Evolutionary conservation across 2,888 invertebrate species (phyloP), one percentile per base, ranked within the genome.

Genomic region (Dysmachus trigonus): DNA sequence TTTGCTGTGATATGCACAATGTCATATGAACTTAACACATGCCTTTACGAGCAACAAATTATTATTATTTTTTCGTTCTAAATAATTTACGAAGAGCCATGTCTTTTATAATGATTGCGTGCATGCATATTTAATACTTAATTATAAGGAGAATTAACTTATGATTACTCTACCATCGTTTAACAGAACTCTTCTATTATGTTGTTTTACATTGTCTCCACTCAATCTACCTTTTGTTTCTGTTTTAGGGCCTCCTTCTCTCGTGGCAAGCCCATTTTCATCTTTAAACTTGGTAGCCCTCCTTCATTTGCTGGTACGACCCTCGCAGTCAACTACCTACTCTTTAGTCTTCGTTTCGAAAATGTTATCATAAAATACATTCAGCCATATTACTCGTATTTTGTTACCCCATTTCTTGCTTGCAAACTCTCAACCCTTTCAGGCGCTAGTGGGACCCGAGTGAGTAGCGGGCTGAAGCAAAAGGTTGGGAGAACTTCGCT

Each of bases 131-230:
- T 88, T 88, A 86, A 88, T 87, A 87, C 86, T 86, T 88, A 88
- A 88, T 88, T 88, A 88, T 88, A 86, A 87, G 86, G 86, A 82
- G 87, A 88, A 87, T 88, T 87, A 88, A 88, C 87, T 87, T 87
- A 86, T 87, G 87, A 87, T 87, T 86, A 87, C 86, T 77, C 83
- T 85, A 87, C 85, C 86, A 86, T 85, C 86, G 82, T 85, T 87
- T 86, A 87, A 86, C 85, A 85, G 82, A 85, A 86, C 85, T 87
- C 86, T 83, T 86, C 87, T 85, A 86, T 86, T 87, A 87, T 85
- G 62, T 74, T 84, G 86, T 81, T 41, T 86, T 87, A 86, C 86
- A 87, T 86, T 87, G 86, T 87, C 79, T 87, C 87, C 87, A 47
- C 72, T 79, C 31, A 82, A 33, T 82, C 53, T 71, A 82, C 82